phyloP scores from a whole-genome alignment of 2,888 invertebrate species.

The Erpobdella octoculata region DNA sequence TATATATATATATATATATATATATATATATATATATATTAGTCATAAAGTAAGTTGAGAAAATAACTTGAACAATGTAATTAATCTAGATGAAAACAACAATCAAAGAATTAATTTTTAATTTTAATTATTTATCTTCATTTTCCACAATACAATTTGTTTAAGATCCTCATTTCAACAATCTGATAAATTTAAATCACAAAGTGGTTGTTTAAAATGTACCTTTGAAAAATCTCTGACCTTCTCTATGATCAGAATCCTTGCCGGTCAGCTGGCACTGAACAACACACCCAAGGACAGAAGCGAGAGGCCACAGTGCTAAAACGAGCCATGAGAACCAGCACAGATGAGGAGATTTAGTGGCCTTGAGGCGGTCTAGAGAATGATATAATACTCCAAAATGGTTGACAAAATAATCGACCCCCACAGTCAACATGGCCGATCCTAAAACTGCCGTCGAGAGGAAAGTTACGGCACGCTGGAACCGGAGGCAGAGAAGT shows the following conservation, averaged over 20 bases:
- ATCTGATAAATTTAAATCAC: not conserved
- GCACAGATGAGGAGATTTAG: conserved; percentile 57
- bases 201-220: not conserved
- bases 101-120: no score
- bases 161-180: no score
- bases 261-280: conserved; percentile 66
- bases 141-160: no score
- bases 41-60: no score
- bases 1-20: no score
- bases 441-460: conserved; percentile 71
- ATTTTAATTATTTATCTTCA: no score
- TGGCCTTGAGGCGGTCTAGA: conserved; percentile 61
- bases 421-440: conserved; percentile 63
- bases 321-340: conserved; percentile 69
- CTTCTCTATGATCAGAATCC: conserved; percentile 54
- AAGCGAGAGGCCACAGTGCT: conserved; percentile 66
- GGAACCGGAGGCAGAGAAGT: conserved; percentile 66
- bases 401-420: conserved; percentile 70
- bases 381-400: conserved; percentile 64
- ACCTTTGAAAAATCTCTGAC: conserved; percentile 38
- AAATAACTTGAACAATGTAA: no score
- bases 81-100: no score
- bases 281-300: conserved; percentile 62
- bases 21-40: no score
- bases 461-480: conserved; percentile 66